Evolutionary conservation across 1,140 invertebrate genomes (phyloP), one percentile per base, ranked within the genome.

Genomic region (Stratiolaelaps scimitus): DNA sequence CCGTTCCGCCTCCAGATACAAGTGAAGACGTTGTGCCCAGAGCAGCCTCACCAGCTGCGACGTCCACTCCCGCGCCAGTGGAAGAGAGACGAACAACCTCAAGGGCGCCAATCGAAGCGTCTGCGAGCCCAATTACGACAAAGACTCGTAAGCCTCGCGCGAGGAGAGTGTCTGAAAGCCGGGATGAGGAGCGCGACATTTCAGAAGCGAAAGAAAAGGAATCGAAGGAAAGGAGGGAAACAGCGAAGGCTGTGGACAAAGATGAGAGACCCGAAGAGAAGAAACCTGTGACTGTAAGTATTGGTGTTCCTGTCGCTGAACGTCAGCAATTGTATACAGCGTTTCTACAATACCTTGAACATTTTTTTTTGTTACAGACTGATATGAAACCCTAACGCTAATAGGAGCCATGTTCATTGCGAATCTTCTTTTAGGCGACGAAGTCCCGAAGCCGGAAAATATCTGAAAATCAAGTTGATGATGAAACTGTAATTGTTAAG

Each of bases 151-250:
- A 60, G 23, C 53, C 53, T 26, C 53, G 53, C 17, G 53, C 17
- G 4, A 29, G 53, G 26, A 60, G 53, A 60, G 34, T 26, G 23
- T 60, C 53, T 40, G 34, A 40, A 40, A 6, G 34, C 34, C 34
- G 34, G 34, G 34, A 40, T 40, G 34, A 40, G 10, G 34, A 40
- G 5, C 34, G 34, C 34, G 34, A 40, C 34, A 10, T 40, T 20
- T 56, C 34, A 4, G 67, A 68, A 5, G 7, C 20, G 43, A 47
- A 44, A n/a, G 67, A 68, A 46, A 68, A 66, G 43, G 66, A 70
- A 29, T 60, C 64, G 10, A 67, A 67, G 44, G 67, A 68, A 43
- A 20, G 19, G 6, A 69, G 67, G 56, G 40, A 30, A 10, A 69
- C 64, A 26, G 67, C 68, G 4, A 34, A 26, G 7, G 68, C 48